Evolutionary conservation across 2,888 invertebrate genomes (phyloP), one percentile per base, ranked within the genome.

Genomic region (Charanyca ferruginea): DNA sequence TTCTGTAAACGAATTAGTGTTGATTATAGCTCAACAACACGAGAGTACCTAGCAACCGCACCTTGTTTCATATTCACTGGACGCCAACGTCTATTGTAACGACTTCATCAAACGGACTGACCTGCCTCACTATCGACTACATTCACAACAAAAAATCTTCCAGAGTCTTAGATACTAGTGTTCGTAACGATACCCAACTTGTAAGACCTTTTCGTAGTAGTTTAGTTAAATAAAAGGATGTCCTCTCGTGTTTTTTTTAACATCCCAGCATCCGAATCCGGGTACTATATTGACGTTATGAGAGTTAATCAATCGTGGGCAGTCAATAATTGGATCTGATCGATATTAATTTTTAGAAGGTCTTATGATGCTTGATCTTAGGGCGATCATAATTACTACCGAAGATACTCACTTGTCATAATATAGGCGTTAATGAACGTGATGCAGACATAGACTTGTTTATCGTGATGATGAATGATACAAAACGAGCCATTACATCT

Each of bases 1-100:
- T 87, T 90, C 85, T 88, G 87, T 86, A 84, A 85, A 86, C 80
- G 89, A 89, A 88, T 89, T 90, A 89, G 85, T 88, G 87, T 84
- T 83, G 84, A 85, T 89, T 89, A 86, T 86, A 80, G 83, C 81
- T 75, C 73, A 85, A 81, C 77, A 71, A 74, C 77, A 73, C 77
- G 73, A 75, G 64, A 75, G 68, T 79, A 78, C 62, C 49, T 70
- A 75, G 62, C 67, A 77, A 83, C 85, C 85, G 82, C 88, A 84
- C 89, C 87, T 85, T 81, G 55, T 70, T 76, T 71, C 48, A 63
- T 44, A 59, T 76, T 71, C 49, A 63, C 42, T 60, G 47, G 65
- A 60, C 55, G 53, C 23, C 45, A 65, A 44, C 54, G 59, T 54
- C 64, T 48, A 76, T 80, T 81, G 78, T 78, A 60, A 52, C 48